A percentile compares a stretch with the other conserved stretches of the same genome.
Conservation (phyloP, 2,113 vertebrate genomes). For the Pomatorhinus ruficollis region DNA sequence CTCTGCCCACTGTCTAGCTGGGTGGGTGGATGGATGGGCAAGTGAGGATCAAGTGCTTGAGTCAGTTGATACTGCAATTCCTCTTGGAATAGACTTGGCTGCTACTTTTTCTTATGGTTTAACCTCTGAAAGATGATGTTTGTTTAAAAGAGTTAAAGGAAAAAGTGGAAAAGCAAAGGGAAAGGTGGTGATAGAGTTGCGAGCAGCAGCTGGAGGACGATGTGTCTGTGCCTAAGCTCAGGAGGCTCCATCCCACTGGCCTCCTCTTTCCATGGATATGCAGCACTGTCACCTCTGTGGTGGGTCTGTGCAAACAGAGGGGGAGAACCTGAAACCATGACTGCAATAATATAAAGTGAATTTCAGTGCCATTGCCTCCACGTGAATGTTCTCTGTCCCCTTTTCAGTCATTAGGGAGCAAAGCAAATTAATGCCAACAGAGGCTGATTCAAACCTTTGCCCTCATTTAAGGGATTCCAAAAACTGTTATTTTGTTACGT, state of each 20-base stretch:
- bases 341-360: neutral
- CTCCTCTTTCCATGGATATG: neutral
- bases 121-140: neutral
- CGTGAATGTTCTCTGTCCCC: conserved; percentile 1
- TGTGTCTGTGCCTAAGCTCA: neutral
- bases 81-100: neutral
- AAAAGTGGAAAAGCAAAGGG: neutral
- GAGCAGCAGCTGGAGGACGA: neutral
- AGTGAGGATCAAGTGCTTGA: neutral
- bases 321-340: neutral
- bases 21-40: neutral
- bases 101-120: neutral
- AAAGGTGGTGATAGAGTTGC: neutral
- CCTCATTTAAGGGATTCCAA: conserved; percentile 52
- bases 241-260: neutral
- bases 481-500: neutral
- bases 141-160: neutral
- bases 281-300: neutral
- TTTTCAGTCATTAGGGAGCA: conserved; percentile 37
- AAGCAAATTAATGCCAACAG: conserved; percentile 49
- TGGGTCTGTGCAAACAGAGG: neutral
- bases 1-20: neutral
- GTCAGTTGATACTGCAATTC: neutral
- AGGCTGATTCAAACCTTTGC: conserved; percentile 51
- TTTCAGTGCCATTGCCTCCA: neutral